These are phyloP conservation scores for Lithophane leautieri DNA, from an alignment of 2,888 invertebrate species.

Conservation along the genomic window DNA sequence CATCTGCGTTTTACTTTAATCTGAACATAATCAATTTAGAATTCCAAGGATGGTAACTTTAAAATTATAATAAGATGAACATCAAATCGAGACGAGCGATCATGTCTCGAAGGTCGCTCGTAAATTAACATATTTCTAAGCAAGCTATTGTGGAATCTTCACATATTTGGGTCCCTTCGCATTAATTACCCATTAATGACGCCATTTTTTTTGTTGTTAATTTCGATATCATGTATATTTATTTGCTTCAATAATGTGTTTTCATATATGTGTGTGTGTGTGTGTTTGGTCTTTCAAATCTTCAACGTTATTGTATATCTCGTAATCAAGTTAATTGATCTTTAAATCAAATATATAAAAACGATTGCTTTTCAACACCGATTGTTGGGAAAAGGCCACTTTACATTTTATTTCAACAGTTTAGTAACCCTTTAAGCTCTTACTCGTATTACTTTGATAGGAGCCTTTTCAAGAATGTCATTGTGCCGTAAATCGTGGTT, in stretches of 20 bases:
- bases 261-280: not conserved
- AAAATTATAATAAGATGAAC: slow-evolving; percentile 73
- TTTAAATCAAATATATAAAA: not conserved
- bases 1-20: slow-evolving; percentile 30
- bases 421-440: slow-evolving; percentile 31
- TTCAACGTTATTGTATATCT: slow-evolving; percentile 10
- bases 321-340: not conserved
- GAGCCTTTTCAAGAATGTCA: not conserved
- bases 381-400: slow-evolving; percentile 32
- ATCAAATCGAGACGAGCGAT: slow-evolving; percentile 49
- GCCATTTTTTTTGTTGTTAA: slow-evolving; percentile 4
- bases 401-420: slow-evolving; percentile 32
- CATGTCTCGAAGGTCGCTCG: slow-evolving; percentile 53
- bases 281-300: not conserved
- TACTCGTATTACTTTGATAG: not conserved
- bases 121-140: slow-evolving; percentile 65
- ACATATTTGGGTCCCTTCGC: slow-evolving; percentile 10
- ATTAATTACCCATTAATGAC: not conserved
- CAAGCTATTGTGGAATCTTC: slow-evolving; percentile 37
- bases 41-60: slow-evolving; percentile 75
- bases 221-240: not conserved
- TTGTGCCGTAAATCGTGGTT: not conserved
- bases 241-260: not conserved
- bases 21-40: slow-evolving; percentile 61
- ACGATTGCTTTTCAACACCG: slow-evolving; percentile 20